Conservation (phyloP, 2,113 vertebrate species). For the Pelecanoides urinatrix region DNA sequence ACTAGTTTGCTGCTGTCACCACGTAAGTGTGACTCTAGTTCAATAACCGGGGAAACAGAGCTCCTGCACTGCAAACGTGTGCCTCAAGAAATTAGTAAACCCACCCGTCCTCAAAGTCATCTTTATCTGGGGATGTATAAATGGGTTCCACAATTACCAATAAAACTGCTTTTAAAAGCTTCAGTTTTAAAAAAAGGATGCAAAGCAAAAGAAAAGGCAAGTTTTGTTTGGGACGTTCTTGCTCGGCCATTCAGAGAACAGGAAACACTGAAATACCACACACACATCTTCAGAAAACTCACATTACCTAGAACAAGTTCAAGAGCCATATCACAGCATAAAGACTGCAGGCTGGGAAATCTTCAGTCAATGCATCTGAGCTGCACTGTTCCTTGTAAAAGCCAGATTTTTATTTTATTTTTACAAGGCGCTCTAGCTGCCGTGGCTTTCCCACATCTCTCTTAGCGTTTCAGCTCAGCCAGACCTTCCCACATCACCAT, state of each 20-base stretch:
- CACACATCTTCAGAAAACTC: neutral
- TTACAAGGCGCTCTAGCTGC: neutral
- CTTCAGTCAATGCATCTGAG: neutral
- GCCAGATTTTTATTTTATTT: slow-evolving; percentile 5
- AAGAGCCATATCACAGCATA: neutral
- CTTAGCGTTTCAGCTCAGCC: neutral
- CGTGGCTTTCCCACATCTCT: slow-evolving; percentile 12
- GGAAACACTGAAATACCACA: neutral
- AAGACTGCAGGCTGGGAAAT: neutral
- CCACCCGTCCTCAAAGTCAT: neutral
- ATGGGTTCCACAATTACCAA: neutral
- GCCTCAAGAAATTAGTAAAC: neutral
- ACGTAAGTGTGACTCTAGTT: neutral
- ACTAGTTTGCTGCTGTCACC: neutral
- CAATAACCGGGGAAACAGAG: neutral
- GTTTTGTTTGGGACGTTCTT: neutral
- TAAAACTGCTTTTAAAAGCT: neutral
- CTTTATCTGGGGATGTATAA: neutral
- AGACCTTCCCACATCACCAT: slow-evolving; percentile 40
- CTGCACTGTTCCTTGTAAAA: neutral
- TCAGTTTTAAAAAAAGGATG: neutral
- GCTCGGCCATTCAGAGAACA: neutral
- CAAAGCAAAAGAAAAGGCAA: neutral
- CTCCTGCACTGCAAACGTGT: neutral
- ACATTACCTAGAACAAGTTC: neutral